Conservation (phyloP, 1,140 invertebrate species). For the Episyrphus balteatus region DNA sequence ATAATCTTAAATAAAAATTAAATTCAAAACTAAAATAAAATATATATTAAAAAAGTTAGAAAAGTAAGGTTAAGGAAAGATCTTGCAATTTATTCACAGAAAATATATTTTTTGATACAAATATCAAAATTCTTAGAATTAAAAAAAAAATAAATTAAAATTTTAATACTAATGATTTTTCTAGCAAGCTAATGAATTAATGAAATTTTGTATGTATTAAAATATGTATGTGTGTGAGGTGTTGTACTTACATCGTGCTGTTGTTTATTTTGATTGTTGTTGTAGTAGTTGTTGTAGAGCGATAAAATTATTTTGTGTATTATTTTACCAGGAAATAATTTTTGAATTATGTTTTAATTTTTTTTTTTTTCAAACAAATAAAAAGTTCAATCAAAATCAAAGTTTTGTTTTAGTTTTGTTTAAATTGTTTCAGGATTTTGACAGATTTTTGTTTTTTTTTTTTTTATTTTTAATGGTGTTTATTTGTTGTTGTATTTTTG, state of each 20-base stretch:
- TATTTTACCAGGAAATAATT: neutral
- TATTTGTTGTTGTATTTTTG: conserved; percentile 20
- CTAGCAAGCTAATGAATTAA: neutral
- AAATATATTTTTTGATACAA: too few species aligned
- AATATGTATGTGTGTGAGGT: conserved; percentile 28
- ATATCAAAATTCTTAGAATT: too few species aligned
- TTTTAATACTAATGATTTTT: neutral
- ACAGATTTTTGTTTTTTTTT: conserved; percentile 6
- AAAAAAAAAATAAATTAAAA: too few species aligned
- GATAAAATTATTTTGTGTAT: neutral
- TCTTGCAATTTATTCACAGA: too few species aligned
- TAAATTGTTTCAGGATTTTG: conserved; percentile 5
- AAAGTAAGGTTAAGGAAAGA: too few species aligned
- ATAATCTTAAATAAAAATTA: too few species aligned
- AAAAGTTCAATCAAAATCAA: conserved; percentile 1
- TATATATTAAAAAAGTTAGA: too few species aligned
- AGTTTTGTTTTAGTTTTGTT: conserved; percentile 2
- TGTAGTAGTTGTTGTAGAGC: conserved; percentile 5
- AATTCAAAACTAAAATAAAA: too few species aligned
- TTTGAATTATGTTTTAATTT: neutral
- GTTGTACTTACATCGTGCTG: conserved; percentile 38
- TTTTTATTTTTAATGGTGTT: conserved; percentile 11
- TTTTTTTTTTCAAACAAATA: conserved; percentile 4
- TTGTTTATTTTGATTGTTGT: conserved; percentile 16
- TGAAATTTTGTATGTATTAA: conserved; percentile 4